Evolutionary conservation across 2,113 vertebrate species (phyloP).

Genomic region (Phoxinus phoxinus): DNA sequence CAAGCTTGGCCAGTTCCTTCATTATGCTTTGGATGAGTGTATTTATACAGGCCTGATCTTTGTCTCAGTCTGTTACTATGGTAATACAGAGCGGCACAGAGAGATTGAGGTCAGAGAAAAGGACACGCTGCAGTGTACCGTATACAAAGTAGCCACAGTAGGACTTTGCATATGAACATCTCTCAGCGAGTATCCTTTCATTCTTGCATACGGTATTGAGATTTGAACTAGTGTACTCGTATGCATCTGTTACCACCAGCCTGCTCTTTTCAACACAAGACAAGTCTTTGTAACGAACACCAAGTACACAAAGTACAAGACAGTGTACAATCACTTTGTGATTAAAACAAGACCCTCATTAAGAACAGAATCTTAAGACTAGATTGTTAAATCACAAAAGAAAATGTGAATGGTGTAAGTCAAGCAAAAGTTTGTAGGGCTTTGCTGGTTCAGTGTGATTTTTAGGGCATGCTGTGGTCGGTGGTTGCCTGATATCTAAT

Average conservation of each 20-base stretch:
- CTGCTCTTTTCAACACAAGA: background rate
- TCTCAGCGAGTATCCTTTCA: conserved; percentile 1
- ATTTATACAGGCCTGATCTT: conserved; percentile 32
- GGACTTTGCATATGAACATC: background rate
- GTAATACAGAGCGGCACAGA: conserved; percentile 15
- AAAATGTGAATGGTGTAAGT: background rate
- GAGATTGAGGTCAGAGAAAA: conserved; percentile 30
- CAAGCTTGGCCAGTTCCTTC: conserved; percentile 8
- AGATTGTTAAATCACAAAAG: background rate
- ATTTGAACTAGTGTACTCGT: background rate
- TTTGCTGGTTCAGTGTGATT: background rate
- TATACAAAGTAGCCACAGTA: background rate
- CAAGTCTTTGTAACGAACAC: background rate
- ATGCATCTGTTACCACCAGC: background rate
- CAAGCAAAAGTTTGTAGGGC: background rate
- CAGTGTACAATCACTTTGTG: no score
- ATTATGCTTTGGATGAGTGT: conserved; percentile 10
- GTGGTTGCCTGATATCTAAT: background rate
- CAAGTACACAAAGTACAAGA: background rate
- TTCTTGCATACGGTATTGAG: background rate
- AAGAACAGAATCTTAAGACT: background rate
- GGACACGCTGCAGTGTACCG: background rate
- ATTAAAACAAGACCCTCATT: background rate
- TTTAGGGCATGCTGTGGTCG: background rate
- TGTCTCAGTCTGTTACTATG: conserved; percentile 25